phyloP scores from a whole-genome alignment of 2,888 invertebrate genomes.

The Drosophila differens region DNA sequence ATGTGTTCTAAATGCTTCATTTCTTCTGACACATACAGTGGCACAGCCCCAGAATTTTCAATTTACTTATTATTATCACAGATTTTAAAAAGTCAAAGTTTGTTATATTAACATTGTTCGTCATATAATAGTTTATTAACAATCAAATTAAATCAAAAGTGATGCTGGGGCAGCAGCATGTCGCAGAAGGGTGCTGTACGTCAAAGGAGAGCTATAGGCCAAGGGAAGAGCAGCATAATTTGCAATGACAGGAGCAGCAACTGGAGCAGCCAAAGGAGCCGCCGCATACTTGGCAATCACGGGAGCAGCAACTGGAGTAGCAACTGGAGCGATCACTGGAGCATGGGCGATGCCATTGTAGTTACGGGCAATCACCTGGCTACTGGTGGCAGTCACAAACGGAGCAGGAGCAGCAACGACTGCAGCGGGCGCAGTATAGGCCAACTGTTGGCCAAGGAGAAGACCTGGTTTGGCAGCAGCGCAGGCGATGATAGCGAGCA shows the following conservation, averaged over 20 bases:
- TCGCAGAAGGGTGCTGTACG: background rate
- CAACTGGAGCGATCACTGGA: conserved; percentile 42
- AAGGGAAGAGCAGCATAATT: conserved; percentile 1
- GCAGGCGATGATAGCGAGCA: conserved; percentile 69
- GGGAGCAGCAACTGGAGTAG: conserved; percentile 29
- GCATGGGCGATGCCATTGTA: conserved; percentile 67
- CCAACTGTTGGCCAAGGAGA: conserved; percentile 40
- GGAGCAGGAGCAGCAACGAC: conserved; percentile 55
- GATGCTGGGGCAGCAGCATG: too few species aligned
- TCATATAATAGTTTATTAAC: too few species aligned
- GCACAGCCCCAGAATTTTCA: too few species aligned
- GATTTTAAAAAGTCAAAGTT: too few species aligned
- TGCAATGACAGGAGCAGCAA: conserved; percentile 16
- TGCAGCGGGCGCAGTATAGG: conserved; percentile 46
- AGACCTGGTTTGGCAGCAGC: conserved; percentile 65
- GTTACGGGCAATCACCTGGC: conserved; percentile 71
- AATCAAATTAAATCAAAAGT: too few species aligned
- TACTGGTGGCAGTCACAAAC: conserved; percentile 68
- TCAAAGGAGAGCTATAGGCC: conserved; percentile 8
- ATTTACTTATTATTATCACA: too few species aligned
- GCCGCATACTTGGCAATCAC: conserved; percentile 11
- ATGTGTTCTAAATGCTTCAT: too few species aligned
- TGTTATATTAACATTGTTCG: too few species aligned
- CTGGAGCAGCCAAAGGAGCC: conserved; percentile 2
- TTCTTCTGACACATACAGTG: too few species aligned